These are phyloP conservation scores for Sylvilagus bachmani DNA, from an alignment of 2,113 vertebrate genomes.

Conservation along the genomic window DNA sequence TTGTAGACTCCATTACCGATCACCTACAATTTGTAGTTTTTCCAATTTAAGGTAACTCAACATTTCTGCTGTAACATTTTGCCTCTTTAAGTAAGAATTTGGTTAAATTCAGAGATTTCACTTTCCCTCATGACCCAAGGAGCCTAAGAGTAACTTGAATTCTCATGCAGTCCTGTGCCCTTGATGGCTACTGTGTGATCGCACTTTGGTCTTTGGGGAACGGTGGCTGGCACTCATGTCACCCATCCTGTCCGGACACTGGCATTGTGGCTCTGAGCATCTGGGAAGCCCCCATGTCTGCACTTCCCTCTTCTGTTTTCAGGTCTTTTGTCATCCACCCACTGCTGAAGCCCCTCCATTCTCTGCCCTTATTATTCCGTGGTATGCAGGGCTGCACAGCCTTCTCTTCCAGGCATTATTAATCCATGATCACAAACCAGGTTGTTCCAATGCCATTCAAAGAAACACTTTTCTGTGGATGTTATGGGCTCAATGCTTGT, in stretches of 20 bases:
- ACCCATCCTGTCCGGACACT: neutral
- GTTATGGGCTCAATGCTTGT: neutral
- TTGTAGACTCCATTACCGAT: neutral
- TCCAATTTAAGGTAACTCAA: neutral
- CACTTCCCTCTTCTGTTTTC: neutral
- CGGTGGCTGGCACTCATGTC: neutral
- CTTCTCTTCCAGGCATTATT: neutral
- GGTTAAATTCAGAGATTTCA: neutral
- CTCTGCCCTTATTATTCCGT: neutral
- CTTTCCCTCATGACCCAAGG: neutral
- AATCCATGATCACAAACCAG: neutral
- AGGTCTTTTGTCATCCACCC: neutral
- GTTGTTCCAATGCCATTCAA: neutral
- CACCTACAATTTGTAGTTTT: neutral
- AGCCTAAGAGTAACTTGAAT: neutral
- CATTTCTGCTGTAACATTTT: neutral
- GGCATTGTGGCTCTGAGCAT: neutral
- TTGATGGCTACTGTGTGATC: neutral
- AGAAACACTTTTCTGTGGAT: neutral
- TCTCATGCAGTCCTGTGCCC: neutral
- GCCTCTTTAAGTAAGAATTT: neutral
- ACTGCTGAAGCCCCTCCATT: neutral
- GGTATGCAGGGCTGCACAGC: neutral
- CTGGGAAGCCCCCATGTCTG: neutral
- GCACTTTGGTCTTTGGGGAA: neutral